Evolutionary conservation across 2,113 vertebrate species (phyloP), one percentile per base, ranked within the genome.

Genomic region (Struthio camelus): DNA sequence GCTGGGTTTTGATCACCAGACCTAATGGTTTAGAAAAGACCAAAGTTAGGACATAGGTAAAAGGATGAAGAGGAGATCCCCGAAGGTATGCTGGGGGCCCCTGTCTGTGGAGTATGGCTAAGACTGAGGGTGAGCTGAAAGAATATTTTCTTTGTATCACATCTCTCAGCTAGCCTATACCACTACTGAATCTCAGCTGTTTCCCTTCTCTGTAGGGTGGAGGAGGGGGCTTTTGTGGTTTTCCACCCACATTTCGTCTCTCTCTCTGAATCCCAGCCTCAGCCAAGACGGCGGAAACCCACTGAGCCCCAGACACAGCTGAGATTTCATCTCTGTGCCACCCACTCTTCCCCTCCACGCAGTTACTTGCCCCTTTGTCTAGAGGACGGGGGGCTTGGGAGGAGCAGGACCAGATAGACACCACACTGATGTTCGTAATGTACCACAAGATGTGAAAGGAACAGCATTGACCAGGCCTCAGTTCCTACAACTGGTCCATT

Each of bases 191-290:
- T 96, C 96, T 97, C 95, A 96, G 93, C 89, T 93, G 90, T 93
- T 97, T 96, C 94, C 93, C 94, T 67, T 96, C 82, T 73, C 66
- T 90, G 62, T 30, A 36, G 89, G 48, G 95, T 88, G 95, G 84
- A 90, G 80, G 92, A 95, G 96, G 93, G 96, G 96, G 90, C 90
- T 96, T 90, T 96, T 97, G 97, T 97, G 97, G 97, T 95, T 97
- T 97, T 34, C 81, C 96, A 97, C 96, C 96, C 83, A 96, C 96
- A 89, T 82, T 96, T 90, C 69, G 87, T 91, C 64, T 88, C 27
- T 96, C 59, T 97, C 90, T 96, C 97, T 94, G 92, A 97, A 96
- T 97, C 90, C 96, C 92, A 93, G 94, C 93, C 91, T 94, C 96
- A 97, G 87, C 85, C 91, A 96, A 95, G 77, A 34, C 14, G 2